A percentile compares a stretch with the other conserved stretches of the same genome.
These are phyloP conservation scores for Volucella bombylans DNA, from an alignment of 2,888 invertebrate species.

Conservation along the genomic window DNA sequence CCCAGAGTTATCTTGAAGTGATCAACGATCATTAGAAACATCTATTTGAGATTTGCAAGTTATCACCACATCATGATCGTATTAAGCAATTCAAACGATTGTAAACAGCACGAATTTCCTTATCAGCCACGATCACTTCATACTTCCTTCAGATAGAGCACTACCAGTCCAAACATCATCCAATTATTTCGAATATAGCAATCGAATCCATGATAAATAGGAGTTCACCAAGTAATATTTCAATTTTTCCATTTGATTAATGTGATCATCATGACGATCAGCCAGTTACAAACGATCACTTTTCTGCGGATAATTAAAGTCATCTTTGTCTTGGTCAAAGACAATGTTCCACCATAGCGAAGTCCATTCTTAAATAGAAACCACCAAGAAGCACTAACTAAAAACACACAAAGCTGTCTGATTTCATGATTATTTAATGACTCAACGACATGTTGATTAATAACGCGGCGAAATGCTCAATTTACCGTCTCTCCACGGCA, in stretches of 20 bases:
- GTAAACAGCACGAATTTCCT: too few relatives aligned
- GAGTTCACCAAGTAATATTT: neutral
- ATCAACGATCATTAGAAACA: too few relatives aligned
- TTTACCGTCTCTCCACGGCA: slow-evolving; percentile 40
- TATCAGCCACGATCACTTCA: too few relatives aligned
- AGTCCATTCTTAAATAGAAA: neutral
- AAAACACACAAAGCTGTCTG: slow-evolving; percentile 17
- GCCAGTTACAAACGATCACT: slow-evolving; percentile 58
- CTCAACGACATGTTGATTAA: slow-evolving; percentile 70
- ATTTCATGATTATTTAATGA: slow-evolving; percentile 65
- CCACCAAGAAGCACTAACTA: slow-evolving; percentile 58
- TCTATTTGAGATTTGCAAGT: too few relatives aligned
- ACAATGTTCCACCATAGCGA: slow-evolving; percentile 4
- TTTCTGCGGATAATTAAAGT: slow-evolving; percentile 34
- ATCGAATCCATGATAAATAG: too few relatives aligned
- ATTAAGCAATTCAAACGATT: too few relatives aligned
- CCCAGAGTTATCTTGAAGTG: too few relatives aligned
- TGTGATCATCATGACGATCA: slow-evolving; percentile 39
- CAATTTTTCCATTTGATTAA: slow-evolving; percentile 17
- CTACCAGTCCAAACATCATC: too few relatives aligned
- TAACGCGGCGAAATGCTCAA: slow-evolving; percentile 61
- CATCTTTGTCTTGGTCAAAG: neutral
- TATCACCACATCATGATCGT: too few relatives aligned
- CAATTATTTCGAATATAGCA: too few relatives aligned
- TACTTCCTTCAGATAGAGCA: too few relatives aligned